Percentiles rank a stretch among this genome's conserved stretches.
Conservation (phyloP, 64 coral and sea anemone species). For the Dendronephthya gigantea region DNA sequence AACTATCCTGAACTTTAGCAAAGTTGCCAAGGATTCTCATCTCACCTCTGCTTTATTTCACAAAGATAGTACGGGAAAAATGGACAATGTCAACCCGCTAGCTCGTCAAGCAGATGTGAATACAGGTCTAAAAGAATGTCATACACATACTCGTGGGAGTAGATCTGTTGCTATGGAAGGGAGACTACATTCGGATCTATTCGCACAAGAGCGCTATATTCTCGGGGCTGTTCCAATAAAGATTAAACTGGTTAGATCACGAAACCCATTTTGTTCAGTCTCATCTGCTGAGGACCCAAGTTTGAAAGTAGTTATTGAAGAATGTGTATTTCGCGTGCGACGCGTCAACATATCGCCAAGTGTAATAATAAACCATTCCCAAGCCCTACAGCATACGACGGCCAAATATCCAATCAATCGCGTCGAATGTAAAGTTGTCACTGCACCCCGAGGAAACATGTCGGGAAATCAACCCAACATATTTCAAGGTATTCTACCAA, state of each 20-base stretch:
- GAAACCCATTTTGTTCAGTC: background rate
- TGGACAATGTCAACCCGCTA: background rate
- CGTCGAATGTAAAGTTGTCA: background rate
- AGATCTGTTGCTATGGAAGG: background rate
- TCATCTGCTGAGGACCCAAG: background rate
- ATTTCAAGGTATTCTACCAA: constrained; percentile 4
- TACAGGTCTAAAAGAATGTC: background rate
- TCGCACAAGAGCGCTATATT: background rate
- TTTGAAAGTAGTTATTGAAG: background rate
- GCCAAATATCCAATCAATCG: constrained; percentile 27
- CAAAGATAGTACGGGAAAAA: background rate
- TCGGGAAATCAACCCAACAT: constrained; percentile 15
- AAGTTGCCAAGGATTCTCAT: background rate
- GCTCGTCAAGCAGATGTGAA: background rate
- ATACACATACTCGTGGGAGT: background rate
- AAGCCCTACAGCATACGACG: background rate
- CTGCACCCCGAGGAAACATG: constrained; percentile 11
- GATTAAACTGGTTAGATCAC: background rate
- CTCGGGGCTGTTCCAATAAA: background rate
- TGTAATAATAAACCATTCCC: background rate
- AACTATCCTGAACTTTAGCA: background rate
- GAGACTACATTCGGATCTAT: constrained; percentile 8
- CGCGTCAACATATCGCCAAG: background rate
- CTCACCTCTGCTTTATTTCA: constrained; percentile 15
- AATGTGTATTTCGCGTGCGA: background rate